These are phyloP conservation scores for Hippocampus mohnikei DNA, from an alignment of 2,113 vertebrate species.

Conservation along the genomic window DNA sequence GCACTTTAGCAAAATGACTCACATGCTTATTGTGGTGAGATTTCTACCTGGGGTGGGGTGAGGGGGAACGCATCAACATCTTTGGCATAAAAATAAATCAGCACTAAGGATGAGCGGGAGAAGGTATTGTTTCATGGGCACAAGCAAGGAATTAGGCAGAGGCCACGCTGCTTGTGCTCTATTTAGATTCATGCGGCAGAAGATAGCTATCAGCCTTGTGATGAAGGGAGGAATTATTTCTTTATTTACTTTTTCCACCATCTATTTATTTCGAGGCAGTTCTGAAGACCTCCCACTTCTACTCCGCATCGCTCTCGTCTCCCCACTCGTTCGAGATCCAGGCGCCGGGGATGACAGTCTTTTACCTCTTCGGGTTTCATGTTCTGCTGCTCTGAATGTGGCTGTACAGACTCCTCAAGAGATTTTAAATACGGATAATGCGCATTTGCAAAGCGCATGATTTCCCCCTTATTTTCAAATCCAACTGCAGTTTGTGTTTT, in stretches of 20 bases:
- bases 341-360: slow-evolving; percentile 49
- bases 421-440: slow-evolving; percentile 13
- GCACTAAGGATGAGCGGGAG: slow-evolving; percentile 1
- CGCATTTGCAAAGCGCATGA: slow-evolving; percentile 3
- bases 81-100: slow-evolving; percentile 31
- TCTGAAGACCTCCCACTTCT: slow-evolving; percentile 75
- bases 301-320: slow-evolving; percentile 66
- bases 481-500: not conserved
- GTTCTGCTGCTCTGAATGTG: slow-evolving; percentile 52
- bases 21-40: slow-evolving; percentile 2
- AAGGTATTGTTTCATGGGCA: slow-evolving; percentile 38
- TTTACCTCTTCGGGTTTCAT: not conserved
- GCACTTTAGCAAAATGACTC: slow-evolving; percentile 10
- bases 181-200: slow-evolving; percentile 52
- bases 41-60: slow-evolving; percentile 6
- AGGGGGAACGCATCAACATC: slow-evolving; percentile 1
- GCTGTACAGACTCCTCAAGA: slow-evolving; percentile 43
- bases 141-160: slow-evolving; percentile 47
- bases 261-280: slow-evolving; percentile 73
- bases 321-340: slow-evolving; percentile 58
- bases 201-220: slow-evolving; percentile 59
- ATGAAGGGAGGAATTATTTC: slow-evolving; percentile 61
- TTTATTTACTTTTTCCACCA: slow-evolving; percentile 58
- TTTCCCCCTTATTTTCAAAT: not conserved
- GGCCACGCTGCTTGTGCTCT: slow-evolving; percentile 36